phyloP scores from a whole-genome alignment of 2,113 vertebrate species.

The Sylvilagus bachmani region DNA sequence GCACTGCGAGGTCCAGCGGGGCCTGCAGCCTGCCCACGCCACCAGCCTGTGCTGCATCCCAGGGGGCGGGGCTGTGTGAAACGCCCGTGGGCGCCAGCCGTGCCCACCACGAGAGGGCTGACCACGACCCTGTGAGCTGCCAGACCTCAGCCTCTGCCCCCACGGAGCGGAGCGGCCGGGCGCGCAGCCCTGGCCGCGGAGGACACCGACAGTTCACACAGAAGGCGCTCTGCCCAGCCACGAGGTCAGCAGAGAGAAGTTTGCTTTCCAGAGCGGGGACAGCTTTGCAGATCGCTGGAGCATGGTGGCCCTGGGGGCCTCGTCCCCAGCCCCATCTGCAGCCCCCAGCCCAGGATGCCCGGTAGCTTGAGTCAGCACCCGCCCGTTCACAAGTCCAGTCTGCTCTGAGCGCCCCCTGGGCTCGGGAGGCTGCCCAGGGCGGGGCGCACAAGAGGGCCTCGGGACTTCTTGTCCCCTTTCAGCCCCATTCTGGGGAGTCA shows the following conservation, averaged over 20 bases:
- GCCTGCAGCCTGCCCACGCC: background rate
- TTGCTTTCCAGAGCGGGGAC: background rate
- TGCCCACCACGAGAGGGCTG: too few relatives aligned
- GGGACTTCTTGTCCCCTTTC: too few relatives aligned
- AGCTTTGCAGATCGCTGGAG: background rate
- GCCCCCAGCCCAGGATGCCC: background rate
- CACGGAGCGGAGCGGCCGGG: too few relatives aligned
- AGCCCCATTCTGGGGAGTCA: too few relatives aligned
- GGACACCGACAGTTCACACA: background rate
- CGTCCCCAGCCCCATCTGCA: background rate
- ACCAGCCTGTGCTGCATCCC: too few relatives aligned
- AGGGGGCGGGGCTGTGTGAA: background rate
- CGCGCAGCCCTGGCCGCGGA: background rate
- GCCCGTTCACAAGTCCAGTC: accelerated
- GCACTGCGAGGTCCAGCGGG: background rate
- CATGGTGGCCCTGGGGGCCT: too few relatives aligned
- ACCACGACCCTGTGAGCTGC: background rate
- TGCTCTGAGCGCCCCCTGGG: background rate
- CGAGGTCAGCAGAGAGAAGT: background rate
- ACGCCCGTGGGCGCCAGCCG: accelerated
- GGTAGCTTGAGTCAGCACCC: background rate
- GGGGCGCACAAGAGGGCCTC: too few relatives aligned
- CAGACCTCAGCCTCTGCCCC: background rate
- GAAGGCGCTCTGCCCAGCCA: background rate
- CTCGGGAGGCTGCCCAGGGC: too few relatives aligned